phyloP scores from a whole-genome alignment of 2,888 invertebrate genomes.

The Chymomyza procnemis region DNA sequence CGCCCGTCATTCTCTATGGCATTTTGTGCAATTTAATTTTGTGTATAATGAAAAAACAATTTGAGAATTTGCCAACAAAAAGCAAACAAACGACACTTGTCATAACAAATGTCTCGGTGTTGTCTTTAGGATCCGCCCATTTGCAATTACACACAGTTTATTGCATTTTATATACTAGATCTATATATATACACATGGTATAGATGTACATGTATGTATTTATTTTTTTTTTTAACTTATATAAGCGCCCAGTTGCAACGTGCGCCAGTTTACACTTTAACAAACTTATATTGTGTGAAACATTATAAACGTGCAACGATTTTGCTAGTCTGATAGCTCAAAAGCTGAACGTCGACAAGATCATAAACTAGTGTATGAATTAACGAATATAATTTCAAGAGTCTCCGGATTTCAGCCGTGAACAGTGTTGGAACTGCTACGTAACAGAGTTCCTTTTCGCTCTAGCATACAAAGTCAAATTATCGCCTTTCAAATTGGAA shows the following conservation, averaged over 20 bases:
- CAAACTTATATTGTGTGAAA: too few species aligned
- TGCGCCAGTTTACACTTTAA: neutral
- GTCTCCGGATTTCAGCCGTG: too few species aligned
- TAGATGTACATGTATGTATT: neutral
- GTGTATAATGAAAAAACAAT: conserved; percentile 45
- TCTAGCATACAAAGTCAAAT: too few species aligned
- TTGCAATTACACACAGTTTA: neutral
- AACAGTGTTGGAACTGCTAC: too few species aligned
- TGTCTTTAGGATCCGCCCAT: neutral
- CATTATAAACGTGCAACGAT: too few species aligned
- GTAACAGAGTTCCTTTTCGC: too few species aligned
- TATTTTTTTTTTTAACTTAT: neutral
- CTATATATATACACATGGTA: conserved; percentile 1
- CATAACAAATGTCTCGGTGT: conserved; percentile 57
- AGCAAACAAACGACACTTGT: conserved; percentile 60
- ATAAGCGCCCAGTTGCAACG: neutral
- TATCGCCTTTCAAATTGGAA: too few species aligned
- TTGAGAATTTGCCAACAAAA: conserved; percentile 44
- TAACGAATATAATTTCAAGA: too few species aligned
- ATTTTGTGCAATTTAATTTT: conserved; percentile 7
- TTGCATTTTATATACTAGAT: neutral
- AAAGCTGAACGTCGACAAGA: too few species aligned
- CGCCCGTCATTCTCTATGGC: neutral
- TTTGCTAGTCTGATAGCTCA: too few species aligned
- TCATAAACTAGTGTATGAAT: too few species aligned